These are phyloP conservation scores for Enteromius radiatus DNA, from an alignment of 2,797 vertebrate species.

Conservation along the genomic window DNA sequence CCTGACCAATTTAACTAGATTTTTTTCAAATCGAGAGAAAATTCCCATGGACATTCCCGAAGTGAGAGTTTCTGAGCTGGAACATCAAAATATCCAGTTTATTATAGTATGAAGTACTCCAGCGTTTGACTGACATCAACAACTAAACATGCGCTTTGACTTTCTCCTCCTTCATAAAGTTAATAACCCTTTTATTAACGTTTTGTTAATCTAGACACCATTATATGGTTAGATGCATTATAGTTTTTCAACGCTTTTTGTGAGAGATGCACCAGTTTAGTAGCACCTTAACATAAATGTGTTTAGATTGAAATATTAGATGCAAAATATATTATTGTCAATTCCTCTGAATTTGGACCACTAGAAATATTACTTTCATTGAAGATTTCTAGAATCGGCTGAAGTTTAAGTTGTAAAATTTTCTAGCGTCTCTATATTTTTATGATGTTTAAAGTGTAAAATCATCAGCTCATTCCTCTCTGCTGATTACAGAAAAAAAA, in stretches of 20 bases:
- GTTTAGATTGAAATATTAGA: neutral
- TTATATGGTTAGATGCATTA: neutral
- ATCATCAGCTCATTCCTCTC: neutral
- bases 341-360: neutral
- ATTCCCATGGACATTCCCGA: conserved; percentile 6
- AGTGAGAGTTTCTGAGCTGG: neutral
- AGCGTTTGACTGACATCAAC: neutral
- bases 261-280: neutral
- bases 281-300: neutral
- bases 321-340: neutral
- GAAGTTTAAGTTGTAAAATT: neutral
- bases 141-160: neutral
- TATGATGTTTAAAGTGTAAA: neutral
- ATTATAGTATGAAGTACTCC: neutral
- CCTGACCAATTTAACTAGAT: conserved; percentile 62
- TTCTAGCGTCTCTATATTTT: neutral
- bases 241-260: neutral
- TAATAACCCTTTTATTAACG: neutral
- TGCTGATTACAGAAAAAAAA: neutral
- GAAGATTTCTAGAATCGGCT: neutral
- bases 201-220: neutral
- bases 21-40: conserved; percentile 29
- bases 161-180: neutral
- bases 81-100: neutral
- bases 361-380: neutral